Evolutionary conservation across 2,113 vertebrate genomes (phyloP), one percentile per base, ranked within the genome.

Genomic region (Noturus placidus): DNA sequence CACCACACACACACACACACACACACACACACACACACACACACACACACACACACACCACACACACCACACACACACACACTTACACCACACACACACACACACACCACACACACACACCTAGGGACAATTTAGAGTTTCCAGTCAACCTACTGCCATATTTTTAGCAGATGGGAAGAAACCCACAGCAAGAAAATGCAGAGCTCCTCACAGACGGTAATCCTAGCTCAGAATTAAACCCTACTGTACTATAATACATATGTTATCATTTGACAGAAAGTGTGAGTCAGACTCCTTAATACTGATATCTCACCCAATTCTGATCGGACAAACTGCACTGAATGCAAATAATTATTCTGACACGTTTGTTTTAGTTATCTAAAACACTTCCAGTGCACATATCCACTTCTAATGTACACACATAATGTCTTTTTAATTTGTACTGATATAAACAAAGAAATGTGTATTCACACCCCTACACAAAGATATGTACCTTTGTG

Each of bases 81-180:
- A n/a, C n/a, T n/a, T n/a, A n/a, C 67, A 33, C 65, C 67, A 69
- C 67, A 35, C 65, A 33, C 70, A 74, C 17, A 46, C 72, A n/a
- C n/a, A n/a, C n/a, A n/a, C n/a, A n/a, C n/a, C n/a, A 76, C 35
- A 25, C 38, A 74, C 25, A n/a, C 42, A 77, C 74, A 76, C 20
- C 46, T 52, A 50, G 42, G 25, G 46, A 77, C 42, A 77, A 77
- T 38, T 77, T 27, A 50, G 9, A 30, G 15, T 35, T 6, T 0
- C 33, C 42, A 52, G 13, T 52, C 74, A 50, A 77, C 22, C 42
- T 77, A 25, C 42, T n/a, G 27, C 3, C 74, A 77, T 77, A 77
- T 77, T 50, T 77, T n/a, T 50, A 77, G 42, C 74, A 77, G 42
- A 77, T 50, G 74, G 42, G 13, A 77, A n/a, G 74, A n/a, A 77